Base-by-base conservation (phyloP, 2,797 vertebrate species). In the Staurois parvus region DNA sequence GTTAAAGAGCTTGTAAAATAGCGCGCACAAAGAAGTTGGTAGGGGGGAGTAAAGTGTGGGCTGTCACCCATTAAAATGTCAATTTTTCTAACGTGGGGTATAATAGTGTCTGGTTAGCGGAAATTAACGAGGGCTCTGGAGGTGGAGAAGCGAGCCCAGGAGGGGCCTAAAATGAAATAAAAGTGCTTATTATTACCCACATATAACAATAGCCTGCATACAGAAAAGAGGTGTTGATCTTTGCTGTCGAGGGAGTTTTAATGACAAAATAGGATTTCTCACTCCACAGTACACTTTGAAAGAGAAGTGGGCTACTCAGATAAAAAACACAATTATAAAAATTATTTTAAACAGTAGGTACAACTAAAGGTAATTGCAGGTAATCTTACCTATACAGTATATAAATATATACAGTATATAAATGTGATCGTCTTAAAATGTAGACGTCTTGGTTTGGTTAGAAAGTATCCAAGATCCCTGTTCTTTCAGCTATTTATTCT, bases 201-300 rank as follows among this genome's bases (percentile, higher is more conserved):
- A 48, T 42, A 62, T 72, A 86, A 81, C 84, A 81, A 86, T 76
- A 76, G 29, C 76, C 48, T 28, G 42, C 72, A 62, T 34, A 67
- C 40, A 52, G 77, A 12, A 29, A 59, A 74, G 19, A 59, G 62
- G 52, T 52, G 68, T 13, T n/a, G 21, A 70, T 70, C 40, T 52
- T 32, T 70, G 45, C 2, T n/a, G 11, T 56, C 21, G 5, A 24
- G 4, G 75, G 34, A 72, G 42, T 72, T 78, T 24, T 79, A 84
- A 67, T 84, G n/a, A 64, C 74, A 70, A 80, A 45, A 66, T 32
- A 24, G 28, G 34, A 17, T 32, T 66, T 29, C 12, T 70, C 2
- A 42, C n/a, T 32, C 30, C 17, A 21, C 30, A 45, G 64, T 45
- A 48, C 21, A 29, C 26, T 11, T 70, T 70, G 30, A 56, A 70